Base-by-base conservation (phyloP, 2,888 invertebrate species). In the Taphrorychus bicolor region DNA sequence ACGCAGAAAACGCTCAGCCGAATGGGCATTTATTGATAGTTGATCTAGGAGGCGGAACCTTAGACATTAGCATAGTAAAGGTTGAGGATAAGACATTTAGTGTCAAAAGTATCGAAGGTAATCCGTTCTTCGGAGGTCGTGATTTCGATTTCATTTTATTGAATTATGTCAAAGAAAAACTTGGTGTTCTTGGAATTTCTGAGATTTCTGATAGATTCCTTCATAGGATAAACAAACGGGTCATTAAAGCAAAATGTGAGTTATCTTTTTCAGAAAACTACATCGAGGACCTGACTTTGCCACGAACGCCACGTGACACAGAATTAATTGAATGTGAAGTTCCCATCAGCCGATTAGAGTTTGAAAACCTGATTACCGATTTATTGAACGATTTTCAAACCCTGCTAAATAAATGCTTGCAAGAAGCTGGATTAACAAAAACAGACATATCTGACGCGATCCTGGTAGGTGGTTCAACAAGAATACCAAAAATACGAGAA, bases 401-500 rank as follows among this genome's bases (percentile, higher is more conserved):
- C 19, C 67, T 72, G 3, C 65, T 76, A 3, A 59, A 71, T 14
- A 58, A 67, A 5, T 74, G 73, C 52, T 58, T 77, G 22, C 57
- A 70, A 24, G 69, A 64, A 45, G 61, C 70, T 1, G 63, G 64
- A 5, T 19, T 77, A 7, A 18, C 45, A 0, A 70, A 71, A 68
- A 21, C 48, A 0, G 61, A 74, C 0, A 76, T 77, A n/a, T 70
- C 72, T 21, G 74, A 76, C 40, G 70, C 77, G 23, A 65, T 77
- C 11, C 23, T 78, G 9, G 73, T 76, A 0, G 77, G 77, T 24
- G 77, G 77, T 22, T 73, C 76, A 0, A 75, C 76, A 0, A 68
- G 74, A 19, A 77, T 77, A 19, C 77, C 76, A 9, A 74, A 75
- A 71, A 59, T 78, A 7, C 70, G 73, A 24, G 32, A 71, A 53